Base-by-base conservation (phyloP, 2,888 invertebrate genomes). In the Allolobophora icterica region DNA sequence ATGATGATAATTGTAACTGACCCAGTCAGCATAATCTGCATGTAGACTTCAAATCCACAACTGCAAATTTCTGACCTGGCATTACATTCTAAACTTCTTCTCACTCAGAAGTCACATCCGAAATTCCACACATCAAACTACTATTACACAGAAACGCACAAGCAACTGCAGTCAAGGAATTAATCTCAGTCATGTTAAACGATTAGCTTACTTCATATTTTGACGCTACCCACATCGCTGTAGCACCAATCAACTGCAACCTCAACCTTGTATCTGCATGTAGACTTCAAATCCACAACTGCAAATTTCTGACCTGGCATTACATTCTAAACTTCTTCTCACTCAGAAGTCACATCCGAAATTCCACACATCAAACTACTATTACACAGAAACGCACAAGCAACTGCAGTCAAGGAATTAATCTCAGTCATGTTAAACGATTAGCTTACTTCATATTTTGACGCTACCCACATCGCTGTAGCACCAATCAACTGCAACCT, bases 401-500 rank as follows among this genome's bases (percentile, higher is more conserved):
- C 17, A 24, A 52, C 52, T 52, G 24, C 52, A 52, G 52, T 8
- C 71, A 30, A n/a, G 5, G 11, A 71, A 71, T 71, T 71, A 71
- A n/a, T 71, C 11, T 71, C 21, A 52, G n/a, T 71, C 8, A 35
- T 1, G 17, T 84, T 87, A 6, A 30, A 87, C 35, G 30, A 87
- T 87, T n/a, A n/a, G 1, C 87, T 87, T 35, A 96, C 96, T 95
- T 99, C 99, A 92, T 97, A 96, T 96, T 99, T 98, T 0, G 98
- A 97, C 34, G 99, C 99, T 94, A 99, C 97, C 96, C 99, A 99
- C 91, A 99, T 96, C 94, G 98, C 98, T 8, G 99, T 98, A 93
- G 99, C 98, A 93, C 98, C 99, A 95, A 99, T 97, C 91, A 99
- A 96, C 96, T 99, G 99, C 91, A 99, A 96, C 93, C 97, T 97